Base-by-base conservation (phyloP, 2,888 invertebrate genomes). In the Fragum whitleyi region DNA sequence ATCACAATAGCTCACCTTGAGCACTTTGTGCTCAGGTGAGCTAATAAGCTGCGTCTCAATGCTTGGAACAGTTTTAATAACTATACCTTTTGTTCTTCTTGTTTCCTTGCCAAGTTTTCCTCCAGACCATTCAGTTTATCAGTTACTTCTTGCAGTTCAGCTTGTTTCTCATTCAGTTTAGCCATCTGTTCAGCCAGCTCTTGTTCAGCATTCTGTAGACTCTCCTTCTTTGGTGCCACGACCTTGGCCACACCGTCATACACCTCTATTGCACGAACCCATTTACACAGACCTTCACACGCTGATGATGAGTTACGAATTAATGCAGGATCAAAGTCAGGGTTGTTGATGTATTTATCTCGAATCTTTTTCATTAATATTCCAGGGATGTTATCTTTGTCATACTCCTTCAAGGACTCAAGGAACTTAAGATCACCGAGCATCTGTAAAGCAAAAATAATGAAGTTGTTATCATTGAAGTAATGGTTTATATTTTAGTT, bases 251-350 rank as follows among this genome's bases (percentile, higher is more conserved):
- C 92, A 73, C 91, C 89, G 71, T 94, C 94, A 86, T 93, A 94
- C 68, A 92, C 92, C 53, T 93, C 92, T 65, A 94, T 89, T 65
- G 94, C 94, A 39, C 90, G 88, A 42, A 94, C 92, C 94, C 94
- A 94, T 81, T 93, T 92, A 84, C 94, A 94, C 36, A 94, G 86
- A 55, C 94, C 94, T 76, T 94, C 94, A 88, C 93, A 93, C 9
- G 94, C 94, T 29, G 93, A 93, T 0, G 94, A 94, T n/a, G 91
- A 90, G 55, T 93, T 93, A 76, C 92, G 92, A 62, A 94, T 92
- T 28, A 92, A 89, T 19, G 90, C 90, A 6, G 94, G 94, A 77
- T 93, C 91, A 87, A 94, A 94, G 23, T 93, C 94, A 6, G 92
- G 90, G 85, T 94, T 93, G 65, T 77, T 88, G 53, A 92, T 91